Evolutionary conservation across 35 echinoderm and acorn worm genomes (phyloP).

Genomic region (Heliocidaris erythrogramma): DNA sequence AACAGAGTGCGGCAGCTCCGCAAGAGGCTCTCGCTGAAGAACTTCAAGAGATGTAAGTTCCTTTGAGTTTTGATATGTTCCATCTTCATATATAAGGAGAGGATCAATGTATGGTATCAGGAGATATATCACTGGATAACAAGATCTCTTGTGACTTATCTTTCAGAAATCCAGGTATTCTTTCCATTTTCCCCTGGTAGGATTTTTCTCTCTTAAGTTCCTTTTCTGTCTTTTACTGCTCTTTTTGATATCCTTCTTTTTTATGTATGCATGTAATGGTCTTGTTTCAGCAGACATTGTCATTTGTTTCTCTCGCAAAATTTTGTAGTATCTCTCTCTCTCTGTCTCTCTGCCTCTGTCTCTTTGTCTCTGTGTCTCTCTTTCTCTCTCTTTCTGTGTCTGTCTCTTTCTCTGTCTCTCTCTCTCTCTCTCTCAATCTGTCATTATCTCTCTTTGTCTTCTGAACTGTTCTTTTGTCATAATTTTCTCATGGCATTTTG

Average conservation of each 20-base stretch:
- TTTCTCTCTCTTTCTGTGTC: too few relatives aligned
- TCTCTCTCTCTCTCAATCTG: neutral
- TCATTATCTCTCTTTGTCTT: neutral
- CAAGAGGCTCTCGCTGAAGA: conserved; percentile 59
- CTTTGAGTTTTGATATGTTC: neutral
- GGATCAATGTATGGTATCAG: neutral
- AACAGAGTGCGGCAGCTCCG: conserved; percentile 44
- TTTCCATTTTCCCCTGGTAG: neutral
- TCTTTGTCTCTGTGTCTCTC: neutral
- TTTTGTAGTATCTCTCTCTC: neutral
- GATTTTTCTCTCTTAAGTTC: too few relatives aligned
- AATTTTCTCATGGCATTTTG: too few relatives aligned
- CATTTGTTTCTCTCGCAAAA: too few relatives aligned
- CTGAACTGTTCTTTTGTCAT: too few relatives aligned
- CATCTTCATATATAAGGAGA: neutral
- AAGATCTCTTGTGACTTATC: neutral
- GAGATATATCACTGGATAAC: neutral
- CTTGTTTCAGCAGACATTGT: too few relatives aligned
- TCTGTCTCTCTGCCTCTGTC: neutral
- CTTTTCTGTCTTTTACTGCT: too few relatives aligned
- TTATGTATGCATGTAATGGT: too few relatives aligned
- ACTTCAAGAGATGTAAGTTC: conserved; percentile 59
- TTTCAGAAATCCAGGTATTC: neutral
- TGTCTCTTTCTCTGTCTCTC: too few relatives aligned
- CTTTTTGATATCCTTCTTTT: too few relatives aligned